A percentile compares a stretch with the other conserved stretches of the same genome.
These are phyloP conservation scores for Psammodynastes pulverulentus DNA, from an alignment of 2,113 vertebrate genomes.

Conservation along the genomic window DNA sequence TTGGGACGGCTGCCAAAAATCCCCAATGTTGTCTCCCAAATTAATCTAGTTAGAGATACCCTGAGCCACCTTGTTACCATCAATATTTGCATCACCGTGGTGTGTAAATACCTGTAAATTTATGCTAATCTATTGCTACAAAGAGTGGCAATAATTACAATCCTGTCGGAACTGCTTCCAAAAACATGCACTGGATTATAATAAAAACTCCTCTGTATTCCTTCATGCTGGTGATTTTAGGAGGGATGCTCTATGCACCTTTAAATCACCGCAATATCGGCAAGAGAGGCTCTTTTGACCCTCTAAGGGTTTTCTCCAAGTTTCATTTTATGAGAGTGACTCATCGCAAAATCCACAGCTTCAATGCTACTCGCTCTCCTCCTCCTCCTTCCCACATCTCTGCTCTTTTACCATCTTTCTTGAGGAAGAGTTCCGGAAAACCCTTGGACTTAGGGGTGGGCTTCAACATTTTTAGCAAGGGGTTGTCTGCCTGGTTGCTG, in stretches of 20 bases:
- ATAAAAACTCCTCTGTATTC: neutral
- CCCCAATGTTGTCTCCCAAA: neutral
- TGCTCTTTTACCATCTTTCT: neutral
- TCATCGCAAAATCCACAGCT: neutral
- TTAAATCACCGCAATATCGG: neutral
- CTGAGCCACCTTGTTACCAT: neutral
- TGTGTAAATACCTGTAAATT: neutral
- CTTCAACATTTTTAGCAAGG: too few relatives aligned
- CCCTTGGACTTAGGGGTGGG: neutral
- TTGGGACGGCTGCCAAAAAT: neutral
- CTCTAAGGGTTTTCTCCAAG: neutral
- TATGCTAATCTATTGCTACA: neutral
- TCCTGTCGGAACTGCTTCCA: neutral
- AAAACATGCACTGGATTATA: neutral
- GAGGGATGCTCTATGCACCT: neutral
- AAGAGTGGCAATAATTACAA: too few relatives aligned
- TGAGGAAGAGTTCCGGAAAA: neutral
- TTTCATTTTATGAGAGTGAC: neutral
- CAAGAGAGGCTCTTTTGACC: neutral
- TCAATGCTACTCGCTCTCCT: neutral
- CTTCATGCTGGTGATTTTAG: neutral
- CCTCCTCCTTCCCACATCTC: neutral
- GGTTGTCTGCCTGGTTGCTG: too few relatives aligned
- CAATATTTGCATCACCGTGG: neutral
- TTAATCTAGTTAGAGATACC: neutral